Evolutionary conservation across 2,113 vertebrate species (phyloP).

Genomic region (Otus sunia): DNA sequence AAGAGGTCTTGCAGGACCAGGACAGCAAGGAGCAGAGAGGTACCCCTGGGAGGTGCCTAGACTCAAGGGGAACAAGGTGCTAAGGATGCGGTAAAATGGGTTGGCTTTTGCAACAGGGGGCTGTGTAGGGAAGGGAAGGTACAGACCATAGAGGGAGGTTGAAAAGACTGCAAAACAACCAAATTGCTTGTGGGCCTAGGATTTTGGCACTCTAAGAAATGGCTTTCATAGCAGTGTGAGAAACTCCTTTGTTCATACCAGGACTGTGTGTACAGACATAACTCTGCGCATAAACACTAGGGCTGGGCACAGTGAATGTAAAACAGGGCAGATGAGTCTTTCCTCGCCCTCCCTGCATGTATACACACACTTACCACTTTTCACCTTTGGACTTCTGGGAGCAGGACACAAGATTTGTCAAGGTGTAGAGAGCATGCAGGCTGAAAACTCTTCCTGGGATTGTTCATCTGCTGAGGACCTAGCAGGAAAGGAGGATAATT

Average conservation of each 20-base stretch:
- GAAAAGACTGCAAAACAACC: background rate
- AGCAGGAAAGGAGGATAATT: background rate
- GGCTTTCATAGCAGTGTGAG: background rate
- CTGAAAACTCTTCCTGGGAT: background rate
- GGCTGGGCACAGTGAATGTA: background rate
- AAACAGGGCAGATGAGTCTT: background rate
- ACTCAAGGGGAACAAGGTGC: background rate
- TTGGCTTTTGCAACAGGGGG: background rate
- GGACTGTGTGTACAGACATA: background rate
- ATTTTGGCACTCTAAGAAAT: background rate
- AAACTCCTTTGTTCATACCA: background rate
- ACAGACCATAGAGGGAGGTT: background rate
- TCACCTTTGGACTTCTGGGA: background rate
- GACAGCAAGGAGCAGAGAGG: background rate
- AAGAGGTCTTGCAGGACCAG: background rate
- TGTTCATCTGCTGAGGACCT: background rate
- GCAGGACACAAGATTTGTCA: background rate
- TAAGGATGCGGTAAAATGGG: background rate
- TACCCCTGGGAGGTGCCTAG: background rate
- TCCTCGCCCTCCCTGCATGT: background rate
- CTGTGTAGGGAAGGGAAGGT: background rate
- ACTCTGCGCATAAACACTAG: background rate
- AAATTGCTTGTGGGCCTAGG: background rate
- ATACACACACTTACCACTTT: background rate
- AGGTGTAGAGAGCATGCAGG: background rate